Base-by-base conservation (phyloP, 2,797 vertebrate species). In the Tinamus major region DNA sequence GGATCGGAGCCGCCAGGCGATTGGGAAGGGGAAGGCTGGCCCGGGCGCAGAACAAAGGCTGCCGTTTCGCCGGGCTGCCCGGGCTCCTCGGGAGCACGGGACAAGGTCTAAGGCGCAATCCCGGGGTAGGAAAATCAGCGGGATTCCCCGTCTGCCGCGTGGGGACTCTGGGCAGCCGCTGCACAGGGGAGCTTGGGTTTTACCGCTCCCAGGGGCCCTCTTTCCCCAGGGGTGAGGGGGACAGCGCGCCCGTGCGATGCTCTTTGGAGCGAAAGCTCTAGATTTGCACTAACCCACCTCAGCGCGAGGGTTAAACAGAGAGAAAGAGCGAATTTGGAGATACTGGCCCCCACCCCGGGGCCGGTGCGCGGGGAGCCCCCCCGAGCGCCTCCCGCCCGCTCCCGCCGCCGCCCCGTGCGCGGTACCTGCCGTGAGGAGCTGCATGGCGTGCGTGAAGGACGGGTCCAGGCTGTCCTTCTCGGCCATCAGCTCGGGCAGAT, bases 391-490 rank as follows among this genome's bases (percentile, higher is more conserved):
- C 46, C 17, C 19, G 23, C 42, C 16, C 12, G 39, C 69, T 31
- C 24, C 69, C 27, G 6, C 33, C 46, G 33, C 21, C 35, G 27
- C 21, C 67, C 15, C 29, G n/a, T 7, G 27, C 49, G 29, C 92
- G 65, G 56, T 78, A 86, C 99, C 99, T 98, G 98, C 98, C 24
- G 98, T 97, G 16, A 99, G 98, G 0, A 99, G 98, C 85, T 99
- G 99, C 98, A 99, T 99, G 48, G 99, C 99, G 92, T 99, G 99
- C 2, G 99, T 99, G 96, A 99, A 99, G 21, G 99, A 99, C 16
- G 99, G 98, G 96, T 99, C 99, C 94, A 99, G 95, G 55, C 99
- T 99, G 97, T 99, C 99, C 95, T 99, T 99, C 83, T 99, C 99
- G 2, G 99, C 99, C 97, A 99, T 98, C 55, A 99, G 98, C 97